Base-by-base conservation (phyloP, 2,888 invertebrate genomes). In the Schizaphis graminum region DNA sequence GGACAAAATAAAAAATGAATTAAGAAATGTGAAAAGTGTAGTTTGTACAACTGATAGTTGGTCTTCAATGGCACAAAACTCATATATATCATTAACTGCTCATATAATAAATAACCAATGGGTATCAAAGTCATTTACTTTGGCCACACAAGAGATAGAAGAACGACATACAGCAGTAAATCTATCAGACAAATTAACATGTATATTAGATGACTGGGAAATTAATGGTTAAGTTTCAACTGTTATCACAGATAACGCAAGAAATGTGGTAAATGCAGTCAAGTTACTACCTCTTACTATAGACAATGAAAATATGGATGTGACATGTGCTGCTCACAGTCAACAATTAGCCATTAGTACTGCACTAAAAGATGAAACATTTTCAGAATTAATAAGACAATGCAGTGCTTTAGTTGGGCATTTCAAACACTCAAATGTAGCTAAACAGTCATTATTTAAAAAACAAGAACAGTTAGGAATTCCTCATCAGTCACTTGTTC, bases 281-380 rank as follows among this genome's bases (percentile, higher is more conserved):
- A 35, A 56, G 26, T 41, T 56, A 41, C 35, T 89, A 35, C 35
- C 35, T 56, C 24, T 24, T 57, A 89, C 41, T 28, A 57, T 3
- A 89, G 26, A 89, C 44, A 13, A 16, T 49, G 24, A 87, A 28
- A 87, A n/a, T 0, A 35, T 35, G 21, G 87, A 49, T 49, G 49
- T 87, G n/a, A 87, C 87, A 35, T 87, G 87, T 21, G 87, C 87
- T 21, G 87, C 87, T 49, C 87, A 87, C 35, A 87, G 7, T 87
- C n/a, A 35, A n/a, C 87, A 87, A 47, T 28, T 87, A 13, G 86
- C 28, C n/a, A 49, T 87, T 7, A 87, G 24, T 87, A n/a, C 7
- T 21, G 53, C 87, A 49, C 16, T 87, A 49, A 49, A 49, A 89
- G 13, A 89, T 0, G 89, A 61, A 28, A 8, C 7, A 28, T 28